Conservation (phyloP, 53 echinoderm and acorn worm species). For the Patiria pectinifera region DNA sequence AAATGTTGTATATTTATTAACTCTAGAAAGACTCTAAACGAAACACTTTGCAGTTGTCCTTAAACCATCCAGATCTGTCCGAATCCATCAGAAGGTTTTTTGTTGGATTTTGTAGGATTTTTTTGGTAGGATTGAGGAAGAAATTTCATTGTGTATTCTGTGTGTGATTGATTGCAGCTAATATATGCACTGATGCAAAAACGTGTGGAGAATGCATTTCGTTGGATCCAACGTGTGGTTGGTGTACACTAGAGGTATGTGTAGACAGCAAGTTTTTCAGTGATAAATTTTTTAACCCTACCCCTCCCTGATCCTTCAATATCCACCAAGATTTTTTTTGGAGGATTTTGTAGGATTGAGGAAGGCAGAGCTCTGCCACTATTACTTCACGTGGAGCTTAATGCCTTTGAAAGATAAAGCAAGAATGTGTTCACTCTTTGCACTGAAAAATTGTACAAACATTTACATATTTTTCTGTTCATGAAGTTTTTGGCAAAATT, state of each 20-base stretch:
- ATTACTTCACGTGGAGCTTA: too few species aligned
- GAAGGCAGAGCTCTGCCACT: too few species aligned
- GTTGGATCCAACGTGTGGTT: slow-evolving; percentile 79
- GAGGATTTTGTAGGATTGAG: too few species aligned
- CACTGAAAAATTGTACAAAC: too few species aligned
- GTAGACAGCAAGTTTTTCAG: neutral
- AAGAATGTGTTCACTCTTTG: too few species aligned
- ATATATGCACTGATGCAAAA: slow-evolving; percentile 79
- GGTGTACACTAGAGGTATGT: slow-evolving; percentile 86
- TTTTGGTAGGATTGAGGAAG: neutral
- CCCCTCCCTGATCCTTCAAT: neutral
- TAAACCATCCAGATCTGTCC: too few species aligned
- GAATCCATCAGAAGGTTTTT: neutral
- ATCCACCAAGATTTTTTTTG: neutral
- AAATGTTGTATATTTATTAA: too few species aligned
- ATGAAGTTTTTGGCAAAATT: too few species aligned
- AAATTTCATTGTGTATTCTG: neutral
- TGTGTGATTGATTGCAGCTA: slow-evolving; percentile 59
- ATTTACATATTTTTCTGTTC: too few species aligned
- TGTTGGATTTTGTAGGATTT: neutral
- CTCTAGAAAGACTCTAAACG: too few species aligned
- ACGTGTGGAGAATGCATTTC: slow-evolving; percentile 88
- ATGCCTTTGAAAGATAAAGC: too few species aligned
- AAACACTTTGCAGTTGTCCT: too few species aligned
- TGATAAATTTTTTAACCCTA: neutral